Conservation (phyloP, 2,888 invertebrate genomes). For the Xylocampa areola region DNA sequence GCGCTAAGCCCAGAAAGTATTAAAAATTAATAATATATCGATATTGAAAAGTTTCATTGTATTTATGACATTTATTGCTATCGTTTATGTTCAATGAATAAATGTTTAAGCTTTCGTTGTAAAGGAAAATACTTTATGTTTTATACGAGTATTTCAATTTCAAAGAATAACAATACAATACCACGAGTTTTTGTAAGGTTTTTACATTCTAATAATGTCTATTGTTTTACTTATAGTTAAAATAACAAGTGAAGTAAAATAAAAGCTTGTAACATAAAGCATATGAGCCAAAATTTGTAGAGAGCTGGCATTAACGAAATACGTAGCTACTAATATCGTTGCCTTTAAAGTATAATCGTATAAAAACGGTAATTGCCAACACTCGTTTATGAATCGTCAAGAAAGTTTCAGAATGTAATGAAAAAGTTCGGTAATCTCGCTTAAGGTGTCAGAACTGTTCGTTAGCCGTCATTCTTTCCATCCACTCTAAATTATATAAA, state of each 20-base stretch:
- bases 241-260: not conserved
- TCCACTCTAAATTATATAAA: conserved; percentile 70
- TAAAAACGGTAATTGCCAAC: conserved; percentile 69
- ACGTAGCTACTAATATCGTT: conserved; percentile 26
- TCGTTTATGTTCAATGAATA: not conserved
- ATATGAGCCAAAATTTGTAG: conserved; percentile 13
- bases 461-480: conserved; percentile 71
- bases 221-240: too few relatives aligned
- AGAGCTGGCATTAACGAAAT: conserved; percentile 28
- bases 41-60: conserved; percentile 33
- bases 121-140: too few relatives aligned
- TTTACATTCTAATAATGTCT: too few relatives aligned
- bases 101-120: too few relatives aligned
- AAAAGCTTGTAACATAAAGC: not conserved
- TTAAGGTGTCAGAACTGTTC: conserved; percentile 75
- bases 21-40: conserved; percentile 54
- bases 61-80: conserved; percentile 49
- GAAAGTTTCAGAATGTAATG: conserved; percentile 64
- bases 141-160: too few relatives aligned
- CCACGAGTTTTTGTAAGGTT: too few relatives aligned
- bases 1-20: conserved; percentile 36
- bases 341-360: conserved; percentile 45
- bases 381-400: conserved; percentile 64
- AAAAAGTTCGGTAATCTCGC: conserved; percentile 70
- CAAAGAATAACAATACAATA: too few relatives aligned